phyloP scores from a whole-genome alignment of 2,797 vertebrate species.

The Chanos chanos region DNA sequence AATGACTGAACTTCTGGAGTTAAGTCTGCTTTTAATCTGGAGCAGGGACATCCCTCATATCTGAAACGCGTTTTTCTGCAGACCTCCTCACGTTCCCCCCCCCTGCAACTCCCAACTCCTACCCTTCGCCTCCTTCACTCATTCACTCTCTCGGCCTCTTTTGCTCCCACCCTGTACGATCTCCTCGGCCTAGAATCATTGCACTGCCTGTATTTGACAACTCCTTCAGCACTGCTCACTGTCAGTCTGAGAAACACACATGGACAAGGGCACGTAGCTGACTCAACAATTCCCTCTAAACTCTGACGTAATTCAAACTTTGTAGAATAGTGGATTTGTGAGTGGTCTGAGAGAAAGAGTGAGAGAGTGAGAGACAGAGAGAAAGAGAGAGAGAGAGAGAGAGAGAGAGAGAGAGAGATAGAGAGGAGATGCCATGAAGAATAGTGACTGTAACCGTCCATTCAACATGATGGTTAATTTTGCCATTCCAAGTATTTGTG shows the following conservation, averaged over 20 bases:
- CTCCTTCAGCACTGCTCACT: too few relatives aligned
- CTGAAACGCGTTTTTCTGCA: not conserved
- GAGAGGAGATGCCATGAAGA: too few relatives aligned
- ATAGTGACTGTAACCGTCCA: too few relatives aligned
- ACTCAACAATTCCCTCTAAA: slow-evolving; percentile 3
- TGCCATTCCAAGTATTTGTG: too few relatives aligned
- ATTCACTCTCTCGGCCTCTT: not conserved
- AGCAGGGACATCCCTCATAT: not conserved
- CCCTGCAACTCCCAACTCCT: not conserved
- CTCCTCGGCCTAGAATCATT: too few relatives aligned
- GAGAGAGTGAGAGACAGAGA: not conserved
- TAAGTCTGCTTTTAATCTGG: not conserved
- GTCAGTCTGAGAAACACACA: not conserved
- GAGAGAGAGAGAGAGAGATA: slow-evolving; percentile 1
- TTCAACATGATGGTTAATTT: too few relatives aligned
- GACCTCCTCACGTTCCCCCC: not conserved
- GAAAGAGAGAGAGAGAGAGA: not conserved
- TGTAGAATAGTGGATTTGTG: not conserved
- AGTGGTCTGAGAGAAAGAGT: not conserved
- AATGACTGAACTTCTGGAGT: too few relatives aligned
- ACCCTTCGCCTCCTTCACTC: not conserved
- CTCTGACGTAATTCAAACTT: slow-evolving; percentile 23
- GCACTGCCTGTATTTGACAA: too few relatives aligned
- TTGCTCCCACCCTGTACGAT: too few relatives aligned
- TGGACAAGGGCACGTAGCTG: not conserved